Base-by-base conservation (phyloP, 2,113 vertebrate genomes). In the Cygnus buccinator region DNA sequence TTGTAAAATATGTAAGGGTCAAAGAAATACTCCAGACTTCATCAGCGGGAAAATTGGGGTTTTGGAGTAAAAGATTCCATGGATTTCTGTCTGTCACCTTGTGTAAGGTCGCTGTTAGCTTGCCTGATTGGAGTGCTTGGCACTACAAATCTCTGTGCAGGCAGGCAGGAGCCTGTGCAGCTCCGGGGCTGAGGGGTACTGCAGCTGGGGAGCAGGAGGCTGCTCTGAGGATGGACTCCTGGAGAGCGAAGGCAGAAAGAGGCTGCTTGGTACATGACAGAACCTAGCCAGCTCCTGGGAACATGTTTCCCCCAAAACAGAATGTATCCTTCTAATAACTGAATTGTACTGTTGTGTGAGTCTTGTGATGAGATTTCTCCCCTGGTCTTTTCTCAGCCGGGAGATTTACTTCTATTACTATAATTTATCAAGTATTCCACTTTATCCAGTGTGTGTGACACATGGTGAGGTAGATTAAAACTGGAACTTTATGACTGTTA, bases 121-220 rank as follows among this genome's bases (percentile, higher is more conserved):
- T 73, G 14, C 21, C 33, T 73, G 33, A 28, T 18, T 62, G 17
- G 15, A 35, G 9, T 78, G 18, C 6, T 2, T 86, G 39, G 26
- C 13, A 15, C 39, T 37, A 17, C 16, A 57, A 18, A 68, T 19
- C 46, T 57, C 59, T 79, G 39, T 0, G 1, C 13, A 62, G 41
- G 1, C 13, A 62, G 35, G 1, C 13, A 62, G 41, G 39, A 68
- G 25, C 21, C 62, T 4, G 1, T 9, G 48, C 44, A 28, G 11
- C 0, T 1, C 16, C 13, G 20, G 14, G 46, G 10, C 81, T 72
- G 85, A 44, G 44, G 16, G 44, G 18, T 57, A 10, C 9, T 57
- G 35, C 9, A 22, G 44, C 15, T 0, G 2, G 3, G 14, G 4
- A 39, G 16, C 1, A 3, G 31, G 35, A 33, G 31, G 17, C 26